Percentiles rank a stretch among this genome's conserved stretches.
These are phyloP conservation scores for Brachirus orientalis DNA, from an alignment of 2,113 vertebrate species.

Conservation along the genomic window DNA sequence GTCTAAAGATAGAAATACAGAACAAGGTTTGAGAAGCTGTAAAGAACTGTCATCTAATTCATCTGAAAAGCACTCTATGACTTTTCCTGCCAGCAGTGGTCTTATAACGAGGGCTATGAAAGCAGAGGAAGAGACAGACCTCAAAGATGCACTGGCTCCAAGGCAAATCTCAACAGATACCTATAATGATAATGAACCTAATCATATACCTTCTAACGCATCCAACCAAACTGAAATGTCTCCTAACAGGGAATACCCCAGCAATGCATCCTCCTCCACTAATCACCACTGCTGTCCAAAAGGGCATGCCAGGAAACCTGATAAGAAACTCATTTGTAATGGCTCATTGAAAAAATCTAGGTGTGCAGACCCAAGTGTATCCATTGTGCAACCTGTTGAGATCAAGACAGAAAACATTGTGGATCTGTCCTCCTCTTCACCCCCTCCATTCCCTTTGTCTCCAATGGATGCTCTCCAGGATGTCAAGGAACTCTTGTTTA, in stretches of 20 bases:
- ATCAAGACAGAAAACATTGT: conserved; percentile 71
- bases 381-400: conserved; percentile 16
- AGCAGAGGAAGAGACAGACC: conserved; percentile 62
- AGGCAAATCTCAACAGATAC: conserved; percentile 36
- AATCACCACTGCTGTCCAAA: conserved; percentile 58
- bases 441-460: conserved; percentile 57
- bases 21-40: conserved; percentile 35
- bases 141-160: conserved; percentile 53
- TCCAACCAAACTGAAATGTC: conserved; percentile 47
- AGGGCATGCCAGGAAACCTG: conserved; percentile 62
- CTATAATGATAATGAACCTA: conserved; percentile 8
- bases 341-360: conserved; percentile 54
- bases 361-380: neutral
- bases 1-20: conserved; percentile 31
- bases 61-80: conserved; percentile 60
- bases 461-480: conserved; percentile 85
- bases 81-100: conserved; percentile 74
- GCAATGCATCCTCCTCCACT: conserved; percentile 12
- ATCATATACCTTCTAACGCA: conserved; percentile 10
- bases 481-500: conserved; percentile 87
- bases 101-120: conserved; percentile 77
- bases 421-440: conserved; percentile 55
- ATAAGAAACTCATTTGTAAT: conserved; percentile 68
- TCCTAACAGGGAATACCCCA: conserved; percentile 23
- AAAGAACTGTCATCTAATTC: conserved; percentile 25